These are phyloP conservation scores for Lithobates pipiens DNA, from an alignment of 2,797 vertebrate genomes.

Conservation along the genomic window DNA sequence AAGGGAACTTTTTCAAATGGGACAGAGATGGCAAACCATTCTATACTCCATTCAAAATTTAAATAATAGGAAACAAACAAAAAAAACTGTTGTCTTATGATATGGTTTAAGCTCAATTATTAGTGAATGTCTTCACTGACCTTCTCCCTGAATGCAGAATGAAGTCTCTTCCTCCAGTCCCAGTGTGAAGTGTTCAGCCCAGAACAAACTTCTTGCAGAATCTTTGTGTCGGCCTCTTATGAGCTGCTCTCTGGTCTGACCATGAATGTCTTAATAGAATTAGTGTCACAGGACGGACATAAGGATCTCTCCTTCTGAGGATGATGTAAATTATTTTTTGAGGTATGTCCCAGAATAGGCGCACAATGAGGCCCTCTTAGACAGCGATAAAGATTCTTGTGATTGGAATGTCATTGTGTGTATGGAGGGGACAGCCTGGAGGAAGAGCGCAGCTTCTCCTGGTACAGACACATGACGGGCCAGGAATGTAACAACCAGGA, in stretches of 20 bases:
- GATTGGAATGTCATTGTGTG: not conserved
- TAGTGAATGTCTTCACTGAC: not conserved
- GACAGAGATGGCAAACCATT: too few species aligned
- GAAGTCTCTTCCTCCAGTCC: not conserved
- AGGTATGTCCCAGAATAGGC: not conserved
- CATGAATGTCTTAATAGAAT: conserved; percentile 17
- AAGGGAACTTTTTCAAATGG: too few species aligned
- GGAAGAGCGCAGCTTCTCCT: conserved; percentile 11
- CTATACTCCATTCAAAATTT: too few species aligned
- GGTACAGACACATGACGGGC: not conserved
- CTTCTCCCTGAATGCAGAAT: not conserved
- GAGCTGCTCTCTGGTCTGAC: not conserved
- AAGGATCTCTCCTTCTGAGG: not conserved
- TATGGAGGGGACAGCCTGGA: not conserved
- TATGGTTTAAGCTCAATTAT: not conserved
- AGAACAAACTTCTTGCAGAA: not conserved
- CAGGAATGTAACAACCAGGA: conserved; percentile 11
- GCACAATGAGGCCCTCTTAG: conserved; percentile 12
- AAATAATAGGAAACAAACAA: too few species aligned
- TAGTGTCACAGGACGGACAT: conserved; percentile 24
- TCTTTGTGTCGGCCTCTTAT: conserved; percentile 14
- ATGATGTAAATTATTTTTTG: not conserved
- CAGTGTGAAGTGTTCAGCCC: too few species aligned
- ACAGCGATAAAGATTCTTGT: not conserved
- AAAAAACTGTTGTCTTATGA: not conserved